Conservation (phyloP, 2,888 invertebrate genomes). For the Conops quadrifasciatus region DNA sequence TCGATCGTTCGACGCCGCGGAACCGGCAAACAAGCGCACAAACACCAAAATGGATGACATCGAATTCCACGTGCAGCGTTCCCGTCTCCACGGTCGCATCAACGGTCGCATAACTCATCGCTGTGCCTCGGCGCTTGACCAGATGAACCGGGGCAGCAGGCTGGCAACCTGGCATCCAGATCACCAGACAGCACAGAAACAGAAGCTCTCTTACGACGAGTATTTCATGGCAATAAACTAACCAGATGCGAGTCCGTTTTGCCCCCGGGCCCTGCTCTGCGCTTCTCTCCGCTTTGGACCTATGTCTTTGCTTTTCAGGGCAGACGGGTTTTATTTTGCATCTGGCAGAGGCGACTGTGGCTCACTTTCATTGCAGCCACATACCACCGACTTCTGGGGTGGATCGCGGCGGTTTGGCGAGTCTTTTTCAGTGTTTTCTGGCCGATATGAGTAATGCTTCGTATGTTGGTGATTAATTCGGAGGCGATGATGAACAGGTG, state of each 20-base stretch:
- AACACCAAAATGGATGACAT: conserved; percentile 26
- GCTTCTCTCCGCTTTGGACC: conserved; percentile 23
- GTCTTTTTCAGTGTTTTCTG: not conserved
- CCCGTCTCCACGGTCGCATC: conserved; percentile 11
- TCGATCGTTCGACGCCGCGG: conserved; percentile 20
- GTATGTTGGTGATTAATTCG: conserved; percentile 41
- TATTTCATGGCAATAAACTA: conserved; percentile 54
- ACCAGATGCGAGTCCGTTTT: conserved; percentile 52
- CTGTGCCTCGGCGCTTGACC: not conserved
- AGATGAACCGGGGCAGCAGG: conserved; percentile 2
- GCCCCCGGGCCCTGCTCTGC: no score
- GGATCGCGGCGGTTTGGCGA: not conserved
- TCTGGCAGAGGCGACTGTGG: not conserved
- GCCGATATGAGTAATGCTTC: conserved; percentile 40
- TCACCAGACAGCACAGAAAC: conserved; percentile 34
- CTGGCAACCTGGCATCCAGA: not conserved
- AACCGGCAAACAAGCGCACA: not conserved
- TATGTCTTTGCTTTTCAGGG: conserved; percentile 18
- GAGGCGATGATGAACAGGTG: conserved; percentile 35
- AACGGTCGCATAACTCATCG: conserved; percentile 27
- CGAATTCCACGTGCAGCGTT: conserved; percentile 25
- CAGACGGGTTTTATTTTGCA: conserved; percentile 2
- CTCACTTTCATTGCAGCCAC: not conserved
- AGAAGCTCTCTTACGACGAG: conserved; percentile 47
- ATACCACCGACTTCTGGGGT: not conserved